A percentile compares a stretch with the other conserved stretches of the same genome.
Conservation (phyloP, 2,113 vertebrate species). For the Circaetus gallicus region DNA sequence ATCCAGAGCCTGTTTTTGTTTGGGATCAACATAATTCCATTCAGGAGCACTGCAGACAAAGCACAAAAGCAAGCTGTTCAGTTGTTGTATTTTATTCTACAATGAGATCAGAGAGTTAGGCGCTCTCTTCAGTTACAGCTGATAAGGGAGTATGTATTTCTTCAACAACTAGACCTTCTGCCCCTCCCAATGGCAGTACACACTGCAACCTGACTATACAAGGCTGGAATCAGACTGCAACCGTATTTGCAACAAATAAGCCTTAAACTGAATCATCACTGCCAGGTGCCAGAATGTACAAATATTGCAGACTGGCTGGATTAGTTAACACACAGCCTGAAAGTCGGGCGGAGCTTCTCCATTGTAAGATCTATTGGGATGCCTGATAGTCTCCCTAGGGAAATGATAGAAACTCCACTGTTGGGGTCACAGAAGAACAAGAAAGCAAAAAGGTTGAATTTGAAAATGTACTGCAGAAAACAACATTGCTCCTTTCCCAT, state of each 20-base stretch:
- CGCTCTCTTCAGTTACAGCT: background rate
- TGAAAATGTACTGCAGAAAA: background rate
- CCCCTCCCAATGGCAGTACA: background rate
- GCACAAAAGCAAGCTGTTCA: background rate
- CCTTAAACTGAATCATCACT: background rate
- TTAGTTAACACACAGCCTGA: background rate
- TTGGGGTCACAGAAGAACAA: background rate
- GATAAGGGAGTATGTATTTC: background rate
- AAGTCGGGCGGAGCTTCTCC: background rate
- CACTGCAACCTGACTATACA: background rate
- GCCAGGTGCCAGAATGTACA: background rate
- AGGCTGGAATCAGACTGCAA: background rate
- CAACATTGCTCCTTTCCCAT: background rate
- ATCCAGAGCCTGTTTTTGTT: conserved; percentile 72
- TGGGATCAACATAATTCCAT: conserved; percentile 75
- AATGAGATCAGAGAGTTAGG: background rate
- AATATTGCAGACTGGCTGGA: background rate
- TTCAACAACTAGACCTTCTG: background rate
- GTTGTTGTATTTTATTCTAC: background rate
- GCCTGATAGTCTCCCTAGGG: background rate
- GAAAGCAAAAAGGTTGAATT: background rate
- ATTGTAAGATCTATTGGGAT: background rate
- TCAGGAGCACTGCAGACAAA: conserved; percentile 75
- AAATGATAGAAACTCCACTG: background rate
- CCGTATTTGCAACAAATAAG: background rate